These are phyloP conservation scores for Fissipunctia ypsillon DNA, from an alignment of 2,888 invertebrate species.

Conservation along the genomic window DNA sequence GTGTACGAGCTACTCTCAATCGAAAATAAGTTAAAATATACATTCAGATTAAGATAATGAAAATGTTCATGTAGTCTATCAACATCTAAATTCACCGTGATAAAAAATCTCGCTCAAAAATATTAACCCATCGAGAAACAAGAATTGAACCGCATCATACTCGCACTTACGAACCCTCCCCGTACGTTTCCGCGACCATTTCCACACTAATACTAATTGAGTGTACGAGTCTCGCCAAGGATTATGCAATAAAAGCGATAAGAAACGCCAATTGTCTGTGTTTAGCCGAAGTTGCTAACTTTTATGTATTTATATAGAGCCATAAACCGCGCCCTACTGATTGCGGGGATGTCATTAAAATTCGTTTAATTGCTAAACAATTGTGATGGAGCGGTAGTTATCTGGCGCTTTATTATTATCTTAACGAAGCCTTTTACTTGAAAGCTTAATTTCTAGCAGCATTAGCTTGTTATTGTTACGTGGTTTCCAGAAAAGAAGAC, in stretches of 20 bases:
- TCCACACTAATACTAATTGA: constrained; percentile 62
- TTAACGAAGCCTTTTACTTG: constrained; percentile 2
- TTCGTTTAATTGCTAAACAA: constrained; percentile 56
- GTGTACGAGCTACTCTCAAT: no score
- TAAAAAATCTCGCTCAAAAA: background rate
- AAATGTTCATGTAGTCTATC: no score
- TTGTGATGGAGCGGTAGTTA: constrained; percentile 36
- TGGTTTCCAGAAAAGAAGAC: background rate
- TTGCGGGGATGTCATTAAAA: constrained; percentile 59
- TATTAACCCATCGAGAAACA: no score
- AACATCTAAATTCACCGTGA: no score
- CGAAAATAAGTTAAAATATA: no score
- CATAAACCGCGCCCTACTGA: constrained; percentile 59
- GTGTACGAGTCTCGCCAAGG: constrained; percentile 62
- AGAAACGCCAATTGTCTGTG: constrained; percentile 69
- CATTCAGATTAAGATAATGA: no score
- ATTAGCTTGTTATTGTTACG: background rate
- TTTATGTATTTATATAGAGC: constrained; percentile 63
- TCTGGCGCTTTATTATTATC: constrained; percentile 6
- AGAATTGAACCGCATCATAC: background rate
- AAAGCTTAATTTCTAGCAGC: background rate
- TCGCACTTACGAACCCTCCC: background rate
- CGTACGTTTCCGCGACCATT: constrained; percentile 37
- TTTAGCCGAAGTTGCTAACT: constrained; percentile 60
- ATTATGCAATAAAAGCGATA: constrained; percentile 74